Evolutionary conservation across 2,888 invertebrate species (phyloP).

Genomic region (Tachystola acroxantha): DNA sequence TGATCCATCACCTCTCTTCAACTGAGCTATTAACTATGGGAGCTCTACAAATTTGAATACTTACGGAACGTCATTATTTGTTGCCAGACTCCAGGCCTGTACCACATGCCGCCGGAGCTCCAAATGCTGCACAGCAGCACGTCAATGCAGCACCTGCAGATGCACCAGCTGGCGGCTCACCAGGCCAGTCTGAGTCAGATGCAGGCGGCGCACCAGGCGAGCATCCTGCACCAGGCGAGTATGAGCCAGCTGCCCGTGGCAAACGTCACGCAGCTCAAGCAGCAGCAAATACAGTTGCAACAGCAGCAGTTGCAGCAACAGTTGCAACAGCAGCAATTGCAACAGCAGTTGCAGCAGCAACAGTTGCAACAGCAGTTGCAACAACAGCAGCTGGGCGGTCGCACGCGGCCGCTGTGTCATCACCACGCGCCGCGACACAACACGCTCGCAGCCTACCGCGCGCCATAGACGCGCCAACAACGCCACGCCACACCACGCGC

Average conservation of each 20-base stretch:
- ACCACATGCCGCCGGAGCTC: slow-evolving; percentile 73
- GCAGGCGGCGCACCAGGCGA: slow-evolving; percentile 32
- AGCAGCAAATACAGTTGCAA: slow-evolving; percentile 7
- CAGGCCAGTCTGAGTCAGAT: slow-evolving; percentile 32
- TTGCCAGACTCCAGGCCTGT: slow-evolving; percentile 67
- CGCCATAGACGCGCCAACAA: slow-evolving; percentile 17
- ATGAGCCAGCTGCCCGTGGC: slow-evolving; percentile 14
- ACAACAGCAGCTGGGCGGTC: slow-evolving; percentile 15
- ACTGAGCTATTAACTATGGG: no score
- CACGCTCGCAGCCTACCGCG: slow-evolving; percentile 34
- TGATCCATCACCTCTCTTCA: no score
- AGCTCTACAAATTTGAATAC: no score
- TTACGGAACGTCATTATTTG: no score
- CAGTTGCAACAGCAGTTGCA: slow-evolving; percentile 7
- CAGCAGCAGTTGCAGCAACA: slow-evolving; percentile 2
- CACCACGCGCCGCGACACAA: slow-evolving; percentile 39
- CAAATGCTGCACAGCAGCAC: slow-evolving; percentile 62
- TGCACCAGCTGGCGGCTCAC: slow-evolving; percentile 45
- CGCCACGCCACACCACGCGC: slow-evolving; percentile 4
- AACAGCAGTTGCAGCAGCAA: slow-evolving; percentile 2
- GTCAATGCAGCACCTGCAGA: slow-evolving; percentile 62
- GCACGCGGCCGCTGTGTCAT: slow-evolving; percentile 40
- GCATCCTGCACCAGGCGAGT: slow-evolving; percentile 22
- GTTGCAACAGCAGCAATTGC: slow-evolving; percentile 8
- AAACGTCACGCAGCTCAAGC: slow-evolving; percentile 10